Evolutionary conservation across 2,113 vertebrate genomes (phyloP), one percentile per base, ranked within the genome.

Genomic region (Saimiri boliviensis): DNA sequence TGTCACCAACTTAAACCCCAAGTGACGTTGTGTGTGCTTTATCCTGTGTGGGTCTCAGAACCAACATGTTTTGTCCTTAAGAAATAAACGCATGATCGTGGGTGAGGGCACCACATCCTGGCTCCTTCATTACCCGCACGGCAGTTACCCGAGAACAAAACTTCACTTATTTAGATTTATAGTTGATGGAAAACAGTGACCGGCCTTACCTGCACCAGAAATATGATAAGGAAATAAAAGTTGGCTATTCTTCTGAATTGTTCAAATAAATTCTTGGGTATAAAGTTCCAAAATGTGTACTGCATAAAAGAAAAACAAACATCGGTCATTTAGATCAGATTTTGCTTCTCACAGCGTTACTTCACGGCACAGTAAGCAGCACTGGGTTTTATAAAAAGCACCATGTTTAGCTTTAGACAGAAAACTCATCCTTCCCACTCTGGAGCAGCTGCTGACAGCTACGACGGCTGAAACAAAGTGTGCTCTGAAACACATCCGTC

Each of bases 181-280:
- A 66, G 30, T 3, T 21, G 35, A 52, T 16, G 42, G 40, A 58
- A 76, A 60, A 58, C 27, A 7, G 16, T 63, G 20, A 10, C 30
- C 1, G 5, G 77, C 20, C 99, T 99, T 98, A 99, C 99, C 99
- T 99, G 99, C 89, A 99, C 99, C 97, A 99, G 99, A 98, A 99
- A 99, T 98, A 99, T 99, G 93, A 99, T 99, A 95, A 99, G 99
- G 91, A 99, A 99, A 98, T 99, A 99, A 97, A 99, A 99, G 98
- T 99, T 99, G 94, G 99, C 99, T 86, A 99, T 99, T 99, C 99
- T 99, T 98, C 99, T 98, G 98, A 99, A 99, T 79, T 99, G 99
- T 97, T 99, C 99, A 95, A 99, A 99, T 97, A 99, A 98, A 94
- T 99, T 99, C 98, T 99, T 99, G 16, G 99, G 99, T 97, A 99